A percentile compares a stretch with the other conserved stretches of the same genome.
These are phyloP conservation scores for Acanthornis magna DNA, from an alignment of 2,797 vertebrate species.

Conservation along the genomic window DNA sequence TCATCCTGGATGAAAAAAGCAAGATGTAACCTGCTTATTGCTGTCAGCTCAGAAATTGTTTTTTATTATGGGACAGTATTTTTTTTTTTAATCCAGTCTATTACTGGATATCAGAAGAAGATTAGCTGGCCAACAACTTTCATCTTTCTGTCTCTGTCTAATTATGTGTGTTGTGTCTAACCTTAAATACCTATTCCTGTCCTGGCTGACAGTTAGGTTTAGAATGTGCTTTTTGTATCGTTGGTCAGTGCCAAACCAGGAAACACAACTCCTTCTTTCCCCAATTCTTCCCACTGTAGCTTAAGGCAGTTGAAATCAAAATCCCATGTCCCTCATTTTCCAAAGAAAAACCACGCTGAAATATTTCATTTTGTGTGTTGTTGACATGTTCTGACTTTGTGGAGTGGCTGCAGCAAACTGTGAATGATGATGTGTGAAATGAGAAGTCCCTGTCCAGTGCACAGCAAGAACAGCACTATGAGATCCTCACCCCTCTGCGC, in stretches of 20 bases:
- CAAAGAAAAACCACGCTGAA: background rate
- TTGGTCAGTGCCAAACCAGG: background rate
- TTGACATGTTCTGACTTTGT: constrained; percentile 1
- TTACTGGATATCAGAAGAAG: background rate
- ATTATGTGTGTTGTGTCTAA: background rate
- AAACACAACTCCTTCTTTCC: background rate
- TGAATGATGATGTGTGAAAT: constrained; percentile 68
- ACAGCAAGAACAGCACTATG: background rate
- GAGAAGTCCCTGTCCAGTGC: constrained; percentile 49
- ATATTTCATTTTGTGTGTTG: constrained; percentile 24
- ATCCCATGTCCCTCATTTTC: background rate
- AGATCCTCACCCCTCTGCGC: background rate
- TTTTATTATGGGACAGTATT: background rate
- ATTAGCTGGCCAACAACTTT: background rate
- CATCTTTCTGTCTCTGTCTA: background rate
- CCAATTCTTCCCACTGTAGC: background rate
- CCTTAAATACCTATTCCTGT: background rate
- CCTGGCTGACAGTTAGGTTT: background rate
- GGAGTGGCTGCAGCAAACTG: constrained; percentile 10
- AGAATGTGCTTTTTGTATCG: background rate
- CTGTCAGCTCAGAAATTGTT: background rate
- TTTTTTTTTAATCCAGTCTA: background rate
- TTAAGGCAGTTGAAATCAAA: background rate
- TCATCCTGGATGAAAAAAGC: background rate
- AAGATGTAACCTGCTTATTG: background rate